Conservation (phyloP, 2,113 vertebrate species). For the Circaetus cinerascens region DNA sequence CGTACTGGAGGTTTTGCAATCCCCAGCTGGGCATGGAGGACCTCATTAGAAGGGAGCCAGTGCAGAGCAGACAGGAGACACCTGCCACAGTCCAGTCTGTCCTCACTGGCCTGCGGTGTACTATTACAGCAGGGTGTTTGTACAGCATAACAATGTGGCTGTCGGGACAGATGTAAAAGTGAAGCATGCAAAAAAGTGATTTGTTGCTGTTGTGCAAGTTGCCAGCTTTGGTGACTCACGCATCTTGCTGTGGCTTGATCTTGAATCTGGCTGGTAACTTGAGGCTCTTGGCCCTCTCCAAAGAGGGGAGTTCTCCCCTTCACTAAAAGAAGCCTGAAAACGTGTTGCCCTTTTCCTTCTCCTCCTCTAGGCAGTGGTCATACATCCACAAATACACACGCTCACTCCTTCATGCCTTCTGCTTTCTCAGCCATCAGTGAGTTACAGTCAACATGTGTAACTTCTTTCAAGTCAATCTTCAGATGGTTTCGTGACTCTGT, state of each 20-base stretch:
- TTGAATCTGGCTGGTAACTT: not conserved
- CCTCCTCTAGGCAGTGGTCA: not conserved
- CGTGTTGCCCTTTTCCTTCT: not conserved
- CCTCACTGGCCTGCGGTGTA: not conserved
- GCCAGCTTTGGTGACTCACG: not conserved
- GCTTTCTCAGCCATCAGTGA: not conserved
- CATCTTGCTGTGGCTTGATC: not conserved
- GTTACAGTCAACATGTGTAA: not conserved
- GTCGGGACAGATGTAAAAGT: not conserved
- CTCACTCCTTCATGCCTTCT: not conserved
- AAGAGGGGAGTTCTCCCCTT: not conserved
- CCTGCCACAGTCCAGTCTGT: not conserved
- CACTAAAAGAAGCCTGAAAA: not conserved
- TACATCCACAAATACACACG: not conserved
- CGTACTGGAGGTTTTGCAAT: not conserved
- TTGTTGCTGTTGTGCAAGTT: not conserved
- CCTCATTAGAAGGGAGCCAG: not conserved
- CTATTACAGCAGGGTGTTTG: not conserved
- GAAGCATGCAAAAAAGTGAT: not conserved
- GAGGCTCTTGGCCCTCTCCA: not conserved
- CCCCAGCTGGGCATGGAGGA: not conserved
- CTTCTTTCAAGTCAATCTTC: not conserved
- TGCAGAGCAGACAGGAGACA: not conserved
- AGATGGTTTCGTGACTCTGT: not conserved
- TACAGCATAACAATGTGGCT: not conserved